phyloP scores from a whole-genome alignment of 2,888 invertebrate genomes.

The Campoplex capitator region DNA sequence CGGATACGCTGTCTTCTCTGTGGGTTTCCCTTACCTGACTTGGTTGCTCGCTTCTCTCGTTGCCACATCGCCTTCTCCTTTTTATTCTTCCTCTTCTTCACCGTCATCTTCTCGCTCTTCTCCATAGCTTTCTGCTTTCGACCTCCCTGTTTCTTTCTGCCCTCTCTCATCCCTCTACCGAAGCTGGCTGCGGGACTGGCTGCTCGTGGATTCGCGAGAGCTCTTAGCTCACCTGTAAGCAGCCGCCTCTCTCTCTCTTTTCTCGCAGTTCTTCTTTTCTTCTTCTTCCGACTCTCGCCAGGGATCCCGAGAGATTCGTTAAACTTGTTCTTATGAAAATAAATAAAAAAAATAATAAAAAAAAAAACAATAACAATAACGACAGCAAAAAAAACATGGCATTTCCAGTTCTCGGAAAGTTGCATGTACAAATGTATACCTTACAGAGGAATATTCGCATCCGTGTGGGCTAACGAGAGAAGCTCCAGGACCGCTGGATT shows the following conservation, averaged over 20 bases:
- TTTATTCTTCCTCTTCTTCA: constrained; percentile 29
- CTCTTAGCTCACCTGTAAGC: constrained; percentile 65
- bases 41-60: constrained; percentile 65
- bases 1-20: constrained; percentile 81
- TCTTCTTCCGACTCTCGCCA: constrained; percentile 55
- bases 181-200: constrained; percentile 56
- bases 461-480: constrained; percentile 48
- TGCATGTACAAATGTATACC: constrained; percentile 56
- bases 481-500: constrained; percentile 3
- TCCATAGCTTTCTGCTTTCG: constrained; percentile 54
- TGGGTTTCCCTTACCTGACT: constrained; percentile 70
- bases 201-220: constrained; percentile 61
- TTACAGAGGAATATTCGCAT: constrained; percentile 63
- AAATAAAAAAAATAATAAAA: constrained; percentile 43
- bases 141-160: constrained; percentile 61
- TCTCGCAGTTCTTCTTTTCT: constrained; percentile 46
- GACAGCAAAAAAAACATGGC: constrained; percentile 35
- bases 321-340: constrained; percentile 55
- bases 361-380: constrained; percentile 46
- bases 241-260: constrained; percentile 26
- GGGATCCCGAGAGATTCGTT: constrained; percentile 66
- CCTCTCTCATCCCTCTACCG: constrained; percentile 54
- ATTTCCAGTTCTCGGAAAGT: constrained; percentile 66
- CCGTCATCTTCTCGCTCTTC: constrained; percentile 45
- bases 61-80: constrained; percentile 54